A percentile compares a stretch with the other conserved stretches of the same genome.
Conservation (phyloP, 2,113 vertebrate genomes). For the Stigmatopora argus region DNA sequence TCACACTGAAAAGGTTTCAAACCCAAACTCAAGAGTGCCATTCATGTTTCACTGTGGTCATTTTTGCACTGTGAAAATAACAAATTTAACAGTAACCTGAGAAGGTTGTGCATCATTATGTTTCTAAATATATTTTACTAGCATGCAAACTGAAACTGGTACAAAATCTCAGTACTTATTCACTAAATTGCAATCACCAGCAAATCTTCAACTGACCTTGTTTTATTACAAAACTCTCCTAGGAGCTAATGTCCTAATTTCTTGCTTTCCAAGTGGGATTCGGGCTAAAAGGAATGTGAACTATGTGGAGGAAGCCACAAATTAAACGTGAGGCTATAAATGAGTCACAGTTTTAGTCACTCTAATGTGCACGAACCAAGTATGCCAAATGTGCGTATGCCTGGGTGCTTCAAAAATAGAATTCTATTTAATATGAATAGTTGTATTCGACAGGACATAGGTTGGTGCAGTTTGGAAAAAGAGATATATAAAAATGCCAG, state of each 20-base stretch:
- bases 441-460: not conserved
- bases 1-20: too few relatives aligned
- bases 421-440: not conserved
- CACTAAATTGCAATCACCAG: slow-evolving; percentile 47
- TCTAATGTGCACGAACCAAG: slow-evolving; percentile 18
- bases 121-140: slow-evolving; percentile 16
- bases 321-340: slow-evolving; percentile 48
- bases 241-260: slow-evolving; percentile 66
- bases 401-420: slow-evolving; percentile 22
- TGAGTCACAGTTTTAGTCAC: slow-evolving; percentile 44
- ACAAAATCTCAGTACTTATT: slow-evolving; percentile 41
- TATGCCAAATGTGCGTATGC: slow-evolving; percentile 6
- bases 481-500: too few relatives aligned
- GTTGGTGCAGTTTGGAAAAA: too few relatives aligned
- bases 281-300: slow-evolving; percentile 60
- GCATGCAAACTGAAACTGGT: slow-evolving; percentile 29
- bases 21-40: slow-evolving; percentile 2
- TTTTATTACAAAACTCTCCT: slow-evolving; percentile 54
- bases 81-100: not conserved
- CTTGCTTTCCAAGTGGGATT: slow-evolving; percentile 56
- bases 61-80: not conserved
- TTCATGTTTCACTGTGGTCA: not conserved
- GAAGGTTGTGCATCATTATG: slow-evolving; percentile 2
- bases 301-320: slow-evolving; percentile 44
- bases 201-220: slow-evolving; percentile 46